These are phyloP conservation scores for Amorpha juglandis DNA, from an alignment of 2,888 invertebrate species.

Conservation along the genomic window DNA sequence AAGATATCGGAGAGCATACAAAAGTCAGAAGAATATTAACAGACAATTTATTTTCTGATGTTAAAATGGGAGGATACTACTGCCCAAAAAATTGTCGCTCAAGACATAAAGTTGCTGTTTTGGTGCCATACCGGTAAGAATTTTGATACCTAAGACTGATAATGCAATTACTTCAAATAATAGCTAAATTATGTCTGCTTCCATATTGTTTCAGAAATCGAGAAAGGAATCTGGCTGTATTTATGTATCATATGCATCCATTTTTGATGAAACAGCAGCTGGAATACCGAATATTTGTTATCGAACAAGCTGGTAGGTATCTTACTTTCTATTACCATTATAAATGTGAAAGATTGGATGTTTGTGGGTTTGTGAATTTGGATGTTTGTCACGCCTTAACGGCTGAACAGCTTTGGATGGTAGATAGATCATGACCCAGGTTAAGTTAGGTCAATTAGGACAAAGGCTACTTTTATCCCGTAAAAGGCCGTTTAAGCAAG, in stretches of 20 bases:
- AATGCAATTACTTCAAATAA: too few species aligned
- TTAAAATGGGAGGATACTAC: conserved; percentile 54
- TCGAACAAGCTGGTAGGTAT: conserved; percentile 88
- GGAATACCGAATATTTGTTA: conserved; percentile 89
- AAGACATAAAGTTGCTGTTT: conserved; percentile 54
- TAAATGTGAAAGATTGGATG: too few species aligned
- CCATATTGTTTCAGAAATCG: conserved; percentile 82
- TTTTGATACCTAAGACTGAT: too few species aligned
- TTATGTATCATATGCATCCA: conserved; percentile 95
- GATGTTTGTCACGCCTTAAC: too few species aligned
- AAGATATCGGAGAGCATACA: neutral
- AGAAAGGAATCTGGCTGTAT: conserved; percentile 89
- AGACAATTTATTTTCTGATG: conserved; percentile 37
- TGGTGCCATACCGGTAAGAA: conserved; percentile 61
- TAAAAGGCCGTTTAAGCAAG: too few species aligned
- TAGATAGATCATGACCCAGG: too few species aligned
- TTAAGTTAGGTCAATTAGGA: too few species aligned
- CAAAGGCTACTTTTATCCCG: too few species aligned
- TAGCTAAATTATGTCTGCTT: neutral
- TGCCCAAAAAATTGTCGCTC: conserved; percentile 49
- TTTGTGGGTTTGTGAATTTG: too few species aligned
- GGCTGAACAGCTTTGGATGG: too few species aligned
- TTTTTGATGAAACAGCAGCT: conserved; percentile 94
- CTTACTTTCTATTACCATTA: too few species aligned
- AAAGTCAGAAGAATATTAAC: neutral